These are phyloP conservation scores for Cichlasoma orientale DNA, from an alignment of 2,797 vertebrate species.

Conservation along the genomic window DNA sequence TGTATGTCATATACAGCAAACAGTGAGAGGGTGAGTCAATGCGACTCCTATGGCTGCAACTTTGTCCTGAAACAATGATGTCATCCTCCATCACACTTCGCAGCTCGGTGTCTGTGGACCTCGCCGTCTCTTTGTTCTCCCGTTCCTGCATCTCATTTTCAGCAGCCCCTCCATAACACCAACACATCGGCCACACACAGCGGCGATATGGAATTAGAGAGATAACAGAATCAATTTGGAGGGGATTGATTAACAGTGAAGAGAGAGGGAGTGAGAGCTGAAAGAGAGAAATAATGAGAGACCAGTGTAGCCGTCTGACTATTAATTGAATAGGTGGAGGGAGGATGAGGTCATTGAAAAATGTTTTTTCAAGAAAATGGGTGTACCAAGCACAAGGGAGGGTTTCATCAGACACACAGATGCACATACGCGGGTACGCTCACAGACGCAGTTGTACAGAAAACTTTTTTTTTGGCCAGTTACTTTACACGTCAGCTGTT, in stretches of 20 bases:
- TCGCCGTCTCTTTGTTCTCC: constrained; percentile 63
- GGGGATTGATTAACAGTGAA: constrained; percentile 44
- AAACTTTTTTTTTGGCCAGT: constrained; percentile 77
- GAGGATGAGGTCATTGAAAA: constrained; percentile 72
- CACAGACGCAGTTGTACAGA: constrained; percentile 53
- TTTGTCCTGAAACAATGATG: constrained; percentile 77
- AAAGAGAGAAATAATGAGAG: constrained; percentile 39
- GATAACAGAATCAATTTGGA: constrained; percentile 67
- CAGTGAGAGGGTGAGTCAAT: constrained; percentile 15
- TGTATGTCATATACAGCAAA: background rate
- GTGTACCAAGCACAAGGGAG: constrained; percentile 60
- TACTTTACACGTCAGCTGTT: constrained; percentile 84
- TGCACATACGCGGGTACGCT: constrained; percentile 49
- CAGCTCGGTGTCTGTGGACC: constrained; percentile 54
- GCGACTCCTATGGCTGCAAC: constrained; percentile 62
- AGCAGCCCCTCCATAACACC: constrained; percentile 36
- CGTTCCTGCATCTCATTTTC: constrained; percentile 49
- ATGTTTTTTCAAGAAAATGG: constrained; percentile 46
- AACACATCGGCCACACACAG: constrained; percentile 46
- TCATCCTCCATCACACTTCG: constrained; percentile 69
- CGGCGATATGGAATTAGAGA: constrained; percentile 56
- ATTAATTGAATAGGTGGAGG: constrained; percentile 65
- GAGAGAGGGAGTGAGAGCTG: background rate
- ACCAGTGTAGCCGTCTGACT: constrained; percentile 22
- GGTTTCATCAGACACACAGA: constrained; percentile 71